phyloP scores from a whole-genome alignment of 2,797 vertebrate genomes.

The Zenarchopterus dispar region DNA sequence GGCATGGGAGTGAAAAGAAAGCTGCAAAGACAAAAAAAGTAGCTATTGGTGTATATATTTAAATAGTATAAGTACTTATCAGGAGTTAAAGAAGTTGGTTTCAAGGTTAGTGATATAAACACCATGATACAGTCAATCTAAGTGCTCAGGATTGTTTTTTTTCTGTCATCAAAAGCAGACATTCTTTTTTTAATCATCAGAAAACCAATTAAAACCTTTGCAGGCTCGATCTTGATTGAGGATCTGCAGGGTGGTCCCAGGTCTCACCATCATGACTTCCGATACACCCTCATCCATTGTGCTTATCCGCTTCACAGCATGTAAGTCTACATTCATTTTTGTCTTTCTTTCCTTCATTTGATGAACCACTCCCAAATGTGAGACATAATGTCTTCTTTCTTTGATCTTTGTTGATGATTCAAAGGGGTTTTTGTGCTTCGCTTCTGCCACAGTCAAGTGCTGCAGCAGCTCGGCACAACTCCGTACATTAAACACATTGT shows the following conservation, averaged over 20 bases:
- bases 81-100: too few relatives aligned
- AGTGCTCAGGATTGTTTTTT: too few relatives aligned
- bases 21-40: too few relatives aligned
- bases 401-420: slow-evolving; percentile 35
- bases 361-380: slow-evolving; percentile 1
- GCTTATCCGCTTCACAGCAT: slow-evolving; percentile 15
- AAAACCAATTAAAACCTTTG: neutral
- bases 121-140: too few relatives aligned
- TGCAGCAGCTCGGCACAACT: slow-evolving; percentile 81
- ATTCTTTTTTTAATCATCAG: neutral
- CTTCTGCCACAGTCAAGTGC: slow-evolving; percentile 33
- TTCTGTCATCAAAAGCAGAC: too few relatives aligned
- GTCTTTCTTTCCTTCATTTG: neutral
- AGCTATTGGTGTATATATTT: too few relatives aligned
- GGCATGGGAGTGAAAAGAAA: too few relatives aligned
- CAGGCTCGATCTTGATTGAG: too few relatives aligned
- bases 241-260: neutral
- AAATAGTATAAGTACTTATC: too few relatives aligned
- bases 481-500: slow-evolving; percentile 84
- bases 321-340: slow-evolving; percentile 18
- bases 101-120: too few relatives aligned
- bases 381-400: neutral
- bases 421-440: slow-evolving; percentile 64
- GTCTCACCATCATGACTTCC: slow-evolving; percentile 3
- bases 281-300: slow-evolving; percentile 14